phyloP scores from a whole-genome alignment of 1,140 invertebrate genomes.

The Calosoma granatense region DNA sequence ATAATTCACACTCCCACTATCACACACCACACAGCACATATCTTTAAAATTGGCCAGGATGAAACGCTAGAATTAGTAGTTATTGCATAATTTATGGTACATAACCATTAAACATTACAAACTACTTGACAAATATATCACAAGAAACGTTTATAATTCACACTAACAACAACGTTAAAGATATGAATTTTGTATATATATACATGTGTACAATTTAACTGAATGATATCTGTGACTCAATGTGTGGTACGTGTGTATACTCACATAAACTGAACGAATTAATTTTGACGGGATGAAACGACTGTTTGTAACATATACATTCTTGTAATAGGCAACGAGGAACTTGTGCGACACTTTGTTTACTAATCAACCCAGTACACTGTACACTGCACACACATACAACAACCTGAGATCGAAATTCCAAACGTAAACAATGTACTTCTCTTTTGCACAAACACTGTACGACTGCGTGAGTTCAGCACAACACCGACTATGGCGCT shows the following conservation, averaged over 20 bases:
- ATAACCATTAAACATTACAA: too few species aligned
- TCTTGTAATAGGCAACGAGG: background rate
- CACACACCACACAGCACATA: too few species aligned
- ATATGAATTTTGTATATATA: too few species aligned
- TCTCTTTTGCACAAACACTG: background rate
- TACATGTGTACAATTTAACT: too few species aligned
- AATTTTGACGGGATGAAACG: background rate
- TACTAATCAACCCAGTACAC: background rate
- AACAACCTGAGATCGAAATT: conserved; percentile 3
- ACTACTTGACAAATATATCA: too few species aligned
- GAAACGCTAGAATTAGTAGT: too few species aligned
- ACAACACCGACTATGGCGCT: too few species aligned
- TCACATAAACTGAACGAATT: conserved; percentile 1
- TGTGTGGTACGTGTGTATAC: too few species aligned
- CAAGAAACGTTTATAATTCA: too few species aligned
- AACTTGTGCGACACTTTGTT: conserved; percentile 1
- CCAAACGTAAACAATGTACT: conserved; percentile 4
- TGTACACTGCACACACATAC: background rate
- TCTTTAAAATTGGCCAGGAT: background rate
- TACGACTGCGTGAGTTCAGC: background rate
- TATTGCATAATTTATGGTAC: too few species aligned
- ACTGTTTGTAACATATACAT: background rate
- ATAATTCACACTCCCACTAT: conserved; percentile 6
- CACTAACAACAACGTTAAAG: too few species aligned
- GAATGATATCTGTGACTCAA: too few species aligned